These are phyloP conservation scores for Lepetodrilus schrolli DNA, from an alignment of 2,888 invertebrate species.

Conservation along the genomic window DNA sequence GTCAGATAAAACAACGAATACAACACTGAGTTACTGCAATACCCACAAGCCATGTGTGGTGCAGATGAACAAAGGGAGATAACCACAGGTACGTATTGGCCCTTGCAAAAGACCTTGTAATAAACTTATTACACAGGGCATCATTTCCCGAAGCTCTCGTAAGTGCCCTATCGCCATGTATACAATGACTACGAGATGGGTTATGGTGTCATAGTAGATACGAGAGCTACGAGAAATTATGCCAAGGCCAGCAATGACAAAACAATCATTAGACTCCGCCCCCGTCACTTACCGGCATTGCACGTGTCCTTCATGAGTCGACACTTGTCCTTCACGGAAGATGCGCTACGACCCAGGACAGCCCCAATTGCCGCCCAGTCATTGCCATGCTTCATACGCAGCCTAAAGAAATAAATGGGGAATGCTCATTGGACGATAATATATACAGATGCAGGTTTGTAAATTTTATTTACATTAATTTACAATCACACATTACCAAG, in stretches of 20 bases:
- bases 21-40: neutral
- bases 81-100: too few relatives aligned
- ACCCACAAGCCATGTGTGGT: too few relatives aligned
- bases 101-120: too few relatives aligned
- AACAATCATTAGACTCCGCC: neutral
- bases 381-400: slow-evolving; percentile 75
- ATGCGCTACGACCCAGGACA: slow-evolving; percentile 76
- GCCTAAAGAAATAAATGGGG: slow-evolving; percentile 58
- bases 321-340: slow-evolving; percentile 77
- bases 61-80: too few relatives aligned
- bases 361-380: slow-evolving; percentile 77
- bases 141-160: neutral
- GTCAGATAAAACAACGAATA: neutral
- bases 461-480: too few relatives aligned
- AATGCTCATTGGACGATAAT: too few relatives aligned
- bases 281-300: slow-evolving; percentile 73
- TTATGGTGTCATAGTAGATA: too few relatives aligned
- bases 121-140: neutral
- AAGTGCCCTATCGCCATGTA: too few relatives aligned
- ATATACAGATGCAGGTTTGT: too few relatives aligned
- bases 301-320: slow-evolving; percentile 77
- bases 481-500: neutral
- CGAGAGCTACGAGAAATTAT: too few relatives aligned
- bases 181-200: too few relatives aligned
- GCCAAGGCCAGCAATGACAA: neutral